A percentile compares a stretch with the other conserved stretches of the same genome.
phyloP scores from a whole-genome alignment of 1,140 invertebrate genomes.

The Aphaenogaster ashmeadi region DNA sequence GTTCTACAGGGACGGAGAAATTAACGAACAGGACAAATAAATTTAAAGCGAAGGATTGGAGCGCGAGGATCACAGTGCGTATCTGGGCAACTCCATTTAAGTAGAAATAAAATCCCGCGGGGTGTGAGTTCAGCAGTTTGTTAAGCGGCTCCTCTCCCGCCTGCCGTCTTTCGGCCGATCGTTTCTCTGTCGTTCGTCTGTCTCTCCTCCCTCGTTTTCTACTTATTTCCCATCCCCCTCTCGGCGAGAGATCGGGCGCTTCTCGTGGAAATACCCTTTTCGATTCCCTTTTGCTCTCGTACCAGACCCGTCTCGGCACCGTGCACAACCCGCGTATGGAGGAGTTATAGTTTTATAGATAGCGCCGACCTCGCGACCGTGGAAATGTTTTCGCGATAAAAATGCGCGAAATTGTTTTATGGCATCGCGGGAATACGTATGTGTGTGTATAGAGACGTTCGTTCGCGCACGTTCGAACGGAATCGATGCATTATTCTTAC shows the following conservation, averaged over 20 bases:
- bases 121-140: slow-evolving; percentile 86
- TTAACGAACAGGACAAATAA: slow-evolving; percentile 74
- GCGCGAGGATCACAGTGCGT: slow-evolving; percentile 80
- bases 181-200: slow-evolving; percentile 66
- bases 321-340: slow-evolving; percentile 22
- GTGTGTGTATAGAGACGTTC: not conserved
- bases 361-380: slow-evolving; percentile 9
- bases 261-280: slow-evolving; percentile 63
- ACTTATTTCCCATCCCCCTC: slow-evolving; percentile 70
- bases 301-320: slow-evolving; percentile 3
- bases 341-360: slow-evolving; percentile 69
- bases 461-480: slow-evolving; percentile 22
- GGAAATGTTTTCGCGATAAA: slow-evolving; percentile 69
- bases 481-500: slow-evolving; percentile 73
- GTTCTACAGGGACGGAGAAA: slow-evolving; percentile 9
- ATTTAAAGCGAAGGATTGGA: slow-evolving; percentile 66
- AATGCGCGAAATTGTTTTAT: slow-evolving; percentile 70
- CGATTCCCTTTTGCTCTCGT: slow-evolving; percentile 60
- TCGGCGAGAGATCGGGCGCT: slow-evolving; percentile 60
- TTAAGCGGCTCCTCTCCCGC: slow-evolving; percentile 79
- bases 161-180: slow-evolving; percentile 35
- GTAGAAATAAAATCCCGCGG: slow-evolving; percentile 84
- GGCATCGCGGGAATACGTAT: not conserved
- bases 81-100: slow-evolving; percentile 84
- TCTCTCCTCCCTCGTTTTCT: slow-evolving; percentile 66